A percentile compares a stretch with the other conserved stretches of the same genome.
Conservation (phyloP, 2,888 invertebrate genomes). For the Phragmatobia fuliginosa region DNA sequence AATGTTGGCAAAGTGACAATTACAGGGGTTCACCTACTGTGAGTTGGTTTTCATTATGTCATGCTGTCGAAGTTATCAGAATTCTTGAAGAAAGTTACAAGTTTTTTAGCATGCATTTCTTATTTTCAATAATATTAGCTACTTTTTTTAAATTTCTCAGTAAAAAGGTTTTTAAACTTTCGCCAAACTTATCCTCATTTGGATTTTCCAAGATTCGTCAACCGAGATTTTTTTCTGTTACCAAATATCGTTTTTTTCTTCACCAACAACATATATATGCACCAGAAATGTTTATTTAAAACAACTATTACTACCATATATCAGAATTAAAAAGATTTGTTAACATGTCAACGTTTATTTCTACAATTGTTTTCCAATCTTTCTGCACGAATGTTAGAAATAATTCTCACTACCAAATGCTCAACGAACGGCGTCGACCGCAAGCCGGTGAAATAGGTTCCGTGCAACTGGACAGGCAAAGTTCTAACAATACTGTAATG, state of each 20-base stretch:
- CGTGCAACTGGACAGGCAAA: background rate
- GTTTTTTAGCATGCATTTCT: background rate
- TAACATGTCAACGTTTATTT: background rate
- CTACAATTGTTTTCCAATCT: background rate
- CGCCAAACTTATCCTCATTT: background rate
- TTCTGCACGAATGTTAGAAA: background rate
- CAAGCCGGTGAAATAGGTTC: conserved; percentile 9
- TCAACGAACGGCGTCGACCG: conserved; percentile 8
- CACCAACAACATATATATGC: too few relatives aligned
- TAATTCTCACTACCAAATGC: background rate
- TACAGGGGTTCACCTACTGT: background rate
- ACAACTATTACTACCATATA: too few relatives aligned
- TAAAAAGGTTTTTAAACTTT: background rate
- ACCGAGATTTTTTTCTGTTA: too few relatives aligned
- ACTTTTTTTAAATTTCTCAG: background rate
- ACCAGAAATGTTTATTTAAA: too few relatives aligned
- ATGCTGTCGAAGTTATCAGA: background rate
- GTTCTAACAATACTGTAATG: conserved; percentile 1
- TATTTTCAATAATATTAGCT: too few relatives aligned
- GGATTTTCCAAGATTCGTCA: too few relatives aligned
- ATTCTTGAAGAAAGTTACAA: background rate
- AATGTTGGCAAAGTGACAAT: conserved; percentile 23
- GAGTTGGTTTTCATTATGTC: conserved; percentile 12
- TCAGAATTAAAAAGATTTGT: background rate
- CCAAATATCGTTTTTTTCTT: too few relatives aligned